Evolutionary conservation across 2,797 vertebrate genomes (phyloP).

Genomic region (Loriculus beryllinus): DNA sequence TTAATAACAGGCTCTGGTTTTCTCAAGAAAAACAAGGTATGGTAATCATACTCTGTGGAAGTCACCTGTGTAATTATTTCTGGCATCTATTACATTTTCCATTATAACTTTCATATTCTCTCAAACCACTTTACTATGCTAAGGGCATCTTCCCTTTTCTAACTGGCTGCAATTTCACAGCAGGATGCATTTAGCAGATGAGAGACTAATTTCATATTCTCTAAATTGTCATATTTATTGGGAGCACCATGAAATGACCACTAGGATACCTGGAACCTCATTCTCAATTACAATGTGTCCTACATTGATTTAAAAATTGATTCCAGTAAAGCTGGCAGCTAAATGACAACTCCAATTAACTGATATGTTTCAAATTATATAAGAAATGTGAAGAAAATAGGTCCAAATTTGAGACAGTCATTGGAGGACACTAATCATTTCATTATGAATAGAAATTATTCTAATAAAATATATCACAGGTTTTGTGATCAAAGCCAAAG

Average conservation of each 20-base stretch:
- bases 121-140: constrained; percentile 26
- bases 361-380: background rate
- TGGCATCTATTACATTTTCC: constrained; percentile 59
- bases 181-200: constrained; percentile 52
- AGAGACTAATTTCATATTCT: constrained; percentile 31
- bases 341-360: constrained; percentile 32
- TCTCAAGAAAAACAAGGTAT: constrained; percentile 2
- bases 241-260: constrained; percentile 27
- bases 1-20: constrained; percentile 9
- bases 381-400: background rate
- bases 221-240: constrained; percentile 1
- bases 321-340: constrained; percentile 10
- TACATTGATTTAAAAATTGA: constrained; percentile 9
- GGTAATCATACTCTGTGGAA: background rate
- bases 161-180: constrained; percentile 55
- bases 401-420: background rate
- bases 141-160: constrained; percentile 43
- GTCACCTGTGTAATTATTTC: constrained; percentile 67
- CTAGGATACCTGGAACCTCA: constrained; percentile 6
- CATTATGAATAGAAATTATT: background rate
- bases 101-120: constrained; percentile 37
- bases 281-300: background rate
- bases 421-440: constrained; percentile 1
- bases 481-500: background rate
- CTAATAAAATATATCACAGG: background rate